Evolutionary conservation across 2,888 invertebrate species (phyloP).

Genomic region (Archips xylosteana): DNA sequence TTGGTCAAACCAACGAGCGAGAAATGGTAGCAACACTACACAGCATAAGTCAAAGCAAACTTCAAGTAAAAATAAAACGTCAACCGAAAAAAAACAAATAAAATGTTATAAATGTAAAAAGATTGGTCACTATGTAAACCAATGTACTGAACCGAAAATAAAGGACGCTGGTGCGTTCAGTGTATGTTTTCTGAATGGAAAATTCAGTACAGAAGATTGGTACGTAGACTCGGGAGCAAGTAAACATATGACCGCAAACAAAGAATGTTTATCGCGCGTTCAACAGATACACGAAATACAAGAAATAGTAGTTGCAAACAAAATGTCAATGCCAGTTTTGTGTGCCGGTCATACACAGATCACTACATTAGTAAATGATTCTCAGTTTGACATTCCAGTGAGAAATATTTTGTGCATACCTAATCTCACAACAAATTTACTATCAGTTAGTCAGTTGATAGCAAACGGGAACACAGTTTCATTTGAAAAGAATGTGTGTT

Average conservation of each 20-base stretch:
- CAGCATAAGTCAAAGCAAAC: neutral
- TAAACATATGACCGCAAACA: conserved; percentile 38
- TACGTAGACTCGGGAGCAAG: conserved; percentile 46
- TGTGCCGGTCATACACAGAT: conserved; percentile 34
- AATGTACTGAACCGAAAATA: conserved; percentile 38
- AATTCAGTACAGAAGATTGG: conserved; percentile 33
- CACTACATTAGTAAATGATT: neutral
- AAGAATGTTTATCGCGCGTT: neutral
- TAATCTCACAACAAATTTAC: conserved; percentile 43
- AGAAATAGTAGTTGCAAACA: conserved; percentile 39
- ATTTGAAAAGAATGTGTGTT: conserved; percentile 37
- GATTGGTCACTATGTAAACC: conserved; percentile 43
- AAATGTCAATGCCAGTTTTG: conserved; percentile 21
- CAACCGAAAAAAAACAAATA: conserved; percentile 37
- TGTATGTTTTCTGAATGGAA: conserved; percentile 39
- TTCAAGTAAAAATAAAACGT: no score
- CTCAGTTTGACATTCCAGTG: conserved; percentile 31
- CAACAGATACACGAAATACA: neutral
- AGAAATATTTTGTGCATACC: conserved; percentile 44
- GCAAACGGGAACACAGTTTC: conserved; percentile 45
- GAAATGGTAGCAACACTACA: neutral
- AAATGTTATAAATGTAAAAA: conserved; percentile 45
- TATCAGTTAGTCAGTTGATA: conserved; percentile 47
- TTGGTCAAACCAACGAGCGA: neutral
- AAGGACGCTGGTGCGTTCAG: conserved; percentile 44